Conservation (phyloP, 2,888 invertebrate genomes). For the Hypomecis atomaria region DNA sequence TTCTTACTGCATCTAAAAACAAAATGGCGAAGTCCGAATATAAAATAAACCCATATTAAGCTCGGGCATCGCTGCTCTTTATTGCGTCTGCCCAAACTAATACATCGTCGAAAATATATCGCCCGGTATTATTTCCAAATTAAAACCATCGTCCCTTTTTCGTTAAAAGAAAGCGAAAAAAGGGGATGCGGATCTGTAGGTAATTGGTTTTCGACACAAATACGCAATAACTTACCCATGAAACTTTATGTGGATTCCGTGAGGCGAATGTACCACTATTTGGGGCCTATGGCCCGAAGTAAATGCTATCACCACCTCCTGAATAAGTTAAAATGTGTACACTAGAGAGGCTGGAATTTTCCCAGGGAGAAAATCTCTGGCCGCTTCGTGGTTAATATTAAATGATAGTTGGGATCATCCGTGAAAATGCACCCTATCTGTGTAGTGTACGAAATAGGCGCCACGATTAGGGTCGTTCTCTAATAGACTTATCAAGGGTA, state of each 20-base stretch:
- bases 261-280: slow-evolving; percentile 56
- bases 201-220: slow-evolving; percentile 75
- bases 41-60: slow-evolving; percentile 20
- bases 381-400: slow-evolving; percentile 37
- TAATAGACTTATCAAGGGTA: background rate
- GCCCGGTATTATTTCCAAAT: slow-evolving; percentile 51
- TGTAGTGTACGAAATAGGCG: slow-evolving; percentile 19
- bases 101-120: slow-evolving; percentile 42
- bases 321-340: slow-evolving; percentile 53
- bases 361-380: slow-evolving; percentile 38
- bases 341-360: slow-evolving; percentile 36
- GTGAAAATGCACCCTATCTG: slow-evolving; percentile 32
- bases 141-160: slow-evolving; percentile 54
- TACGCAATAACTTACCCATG: slow-evolving; percentile 71
- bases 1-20: slow-evolving; percentile 12
- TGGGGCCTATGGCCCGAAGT: slow-evolving; percentile 49
- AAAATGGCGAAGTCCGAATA: slow-evolving; percentile 18
- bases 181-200: slow-evolving; percentile 57
- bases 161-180: slow-evolving; percentile 50
- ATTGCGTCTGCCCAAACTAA: slow-evolving; percentile 38
- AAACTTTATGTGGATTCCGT: slow-evolving; percentile 66
- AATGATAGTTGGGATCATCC: slow-evolving; percentile 37
- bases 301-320: slow-evolving; percentile 54
- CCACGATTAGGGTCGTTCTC: background rate
- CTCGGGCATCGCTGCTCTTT: slow-evolving; percentile 24